A percentile compares a stretch with the other conserved stretches of the same genome.
These are phyloP conservation scores for Aplochiton taeniatus DNA, from an alignment of 2,797 vertebrate species.

Conservation along the genomic window DNA sequence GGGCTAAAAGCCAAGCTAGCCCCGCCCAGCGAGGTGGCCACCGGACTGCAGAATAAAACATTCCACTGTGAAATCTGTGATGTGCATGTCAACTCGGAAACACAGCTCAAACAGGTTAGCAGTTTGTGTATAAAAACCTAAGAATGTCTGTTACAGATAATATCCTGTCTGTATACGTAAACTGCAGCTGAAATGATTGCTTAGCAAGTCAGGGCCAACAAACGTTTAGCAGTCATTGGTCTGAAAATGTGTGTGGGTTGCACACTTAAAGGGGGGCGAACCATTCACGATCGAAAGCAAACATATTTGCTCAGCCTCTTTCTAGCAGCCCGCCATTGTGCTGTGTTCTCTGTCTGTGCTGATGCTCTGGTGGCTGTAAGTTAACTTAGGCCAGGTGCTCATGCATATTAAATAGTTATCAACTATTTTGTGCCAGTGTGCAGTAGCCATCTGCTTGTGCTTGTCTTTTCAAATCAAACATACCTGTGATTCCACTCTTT, in stretches of 20 bases:
- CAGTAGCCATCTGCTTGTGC: slow-evolving; percentile 62
- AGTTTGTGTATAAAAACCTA: not conserved
- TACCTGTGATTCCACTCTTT: slow-evolving; percentile 34
- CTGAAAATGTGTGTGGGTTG: too few relatives aligned
- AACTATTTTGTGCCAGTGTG: slow-evolving; percentile 37
- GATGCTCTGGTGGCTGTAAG: slow-evolving; percentile 35
- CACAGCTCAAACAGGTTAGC: slow-evolving; percentile 94
- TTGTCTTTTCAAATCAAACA: slow-evolving; percentile 55
- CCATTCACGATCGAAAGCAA: too few relatives aligned
- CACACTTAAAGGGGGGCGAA: too few relatives aligned
- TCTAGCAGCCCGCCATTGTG: too few relatives aligned
- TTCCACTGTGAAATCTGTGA: slow-evolving; percentile 99
- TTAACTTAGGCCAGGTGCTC: slow-evolving; percentile 66
- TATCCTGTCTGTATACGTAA: too few relatives aligned
- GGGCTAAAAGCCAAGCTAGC: slow-evolving; percentile 88
- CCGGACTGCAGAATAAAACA: slow-evolving; percentile 96
- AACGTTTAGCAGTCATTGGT: too few relatives aligned
- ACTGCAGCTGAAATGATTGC: too few relatives aligned
- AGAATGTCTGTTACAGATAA: too few relatives aligned
- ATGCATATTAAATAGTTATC: slow-evolving; percentile 65
- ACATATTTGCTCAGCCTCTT: too few relatives aligned
- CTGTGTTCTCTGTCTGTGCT: too few relatives aligned
- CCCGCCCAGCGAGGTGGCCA: slow-evolving; percentile 75
- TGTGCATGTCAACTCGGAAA: slow-evolving; percentile 98
- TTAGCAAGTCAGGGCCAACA: too few relatives aligned